Percentiles rank a stretch among this genome's conserved stretches.
phyloP scores from a whole-genome alignment of 2,797 vertebrate species.

The Caiman crocodilus region DNA sequence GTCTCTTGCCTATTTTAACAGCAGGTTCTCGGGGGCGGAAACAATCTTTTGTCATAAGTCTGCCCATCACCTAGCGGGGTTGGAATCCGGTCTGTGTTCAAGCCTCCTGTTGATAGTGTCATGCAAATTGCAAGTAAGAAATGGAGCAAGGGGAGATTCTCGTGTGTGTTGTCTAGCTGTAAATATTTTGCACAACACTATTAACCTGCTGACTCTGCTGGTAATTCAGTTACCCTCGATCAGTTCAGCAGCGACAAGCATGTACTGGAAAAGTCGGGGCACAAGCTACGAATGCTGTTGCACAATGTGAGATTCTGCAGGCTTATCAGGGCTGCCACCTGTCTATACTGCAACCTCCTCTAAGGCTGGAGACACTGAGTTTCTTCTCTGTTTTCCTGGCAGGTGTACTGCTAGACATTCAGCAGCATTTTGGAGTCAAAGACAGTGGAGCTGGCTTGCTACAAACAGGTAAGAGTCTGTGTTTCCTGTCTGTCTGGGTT shows the following conservation, averaged over 20 bases:
- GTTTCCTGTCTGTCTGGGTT: fast-evolving
- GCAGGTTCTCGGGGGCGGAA: neutral
- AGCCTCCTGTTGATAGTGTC: neutral
- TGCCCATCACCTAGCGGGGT: neutral
- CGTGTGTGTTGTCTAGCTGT: neutral
- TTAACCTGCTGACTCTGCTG: neutral
- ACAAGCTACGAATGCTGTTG: neutral
- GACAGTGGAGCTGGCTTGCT: conserved; percentile 93
- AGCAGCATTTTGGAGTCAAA: conserved; percentile 90
- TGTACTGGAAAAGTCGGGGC: fast-evolving
- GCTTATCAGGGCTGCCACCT: neutral
- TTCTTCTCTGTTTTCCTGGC: conserved; percentile 46
- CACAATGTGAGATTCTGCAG: neutral
- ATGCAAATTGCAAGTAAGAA: neutral
- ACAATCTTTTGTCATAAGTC: neutral
- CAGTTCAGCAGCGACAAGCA: neutral
- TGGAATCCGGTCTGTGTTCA: too few species aligned
- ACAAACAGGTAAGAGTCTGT: conserved; percentile 90
- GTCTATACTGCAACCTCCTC: neutral
- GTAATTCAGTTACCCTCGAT: neutral
- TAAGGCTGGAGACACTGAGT: neutral
- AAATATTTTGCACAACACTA: fast-evolving
- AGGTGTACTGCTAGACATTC: conserved; percentile 96
- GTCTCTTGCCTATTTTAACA: neutral
- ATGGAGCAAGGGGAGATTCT: neutral